Evolutionary conservation across 2,888 invertebrate genomes (phyloP).

Genomic region (Cabera pusaria): DNA sequence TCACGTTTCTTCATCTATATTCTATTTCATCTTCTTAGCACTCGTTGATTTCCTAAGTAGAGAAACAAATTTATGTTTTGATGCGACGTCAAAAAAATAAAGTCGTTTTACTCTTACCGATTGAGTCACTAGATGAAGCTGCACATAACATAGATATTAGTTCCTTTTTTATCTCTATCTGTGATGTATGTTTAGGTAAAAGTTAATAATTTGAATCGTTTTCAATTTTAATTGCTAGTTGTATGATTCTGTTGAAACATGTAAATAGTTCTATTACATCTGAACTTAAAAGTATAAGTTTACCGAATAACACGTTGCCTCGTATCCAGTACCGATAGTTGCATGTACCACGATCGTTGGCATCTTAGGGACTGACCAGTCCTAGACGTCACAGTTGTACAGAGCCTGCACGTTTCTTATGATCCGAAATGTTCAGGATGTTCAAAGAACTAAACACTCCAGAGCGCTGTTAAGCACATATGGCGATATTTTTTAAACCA

Average conservation of each 20-base stretch:
- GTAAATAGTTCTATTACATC: constrained; percentile 54
- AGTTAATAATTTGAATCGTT: constrained; percentile 73
- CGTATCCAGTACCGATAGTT: constrained; percentile 10
- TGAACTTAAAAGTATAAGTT: constrained; percentile 50
- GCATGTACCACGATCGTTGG: too few relatives aligned
- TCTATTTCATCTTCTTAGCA: constrained; percentile 50
- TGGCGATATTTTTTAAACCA: constrained; percentile 44
- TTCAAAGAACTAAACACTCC: too few relatives aligned
- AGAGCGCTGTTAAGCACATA: constrained; percentile 34
- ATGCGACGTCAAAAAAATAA: constrained; percentile 47
- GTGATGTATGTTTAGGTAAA: constrained; percentile 82
- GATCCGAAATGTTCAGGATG: constrained; percentile 14
- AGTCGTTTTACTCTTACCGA: constrained; percentile 36
- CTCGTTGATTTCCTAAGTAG: constrained; percentile 53
- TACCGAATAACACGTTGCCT: constrained; percentile 24
- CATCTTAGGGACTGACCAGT: too few relatives aligned
- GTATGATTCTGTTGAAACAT: constrained; percentile 57
- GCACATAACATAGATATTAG: constrained; percentile 40
- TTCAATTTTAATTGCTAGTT: constrained; percentile 60
- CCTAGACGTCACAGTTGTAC: too few relatives aligned
- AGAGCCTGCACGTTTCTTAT: constrained; percentile 24
- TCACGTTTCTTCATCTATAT: constrained; percentile 48
- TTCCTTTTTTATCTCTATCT: constrained; percentile 74
- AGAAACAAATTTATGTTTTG: constrained; percentile 70
- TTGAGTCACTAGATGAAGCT: constrained; percentile 12